Evolutionary conservation across 92 coral and sea anemone species (phyloP), one percentile per base, ranked within the genome.

Genomic region (Bergia puertoricense): DNA sequence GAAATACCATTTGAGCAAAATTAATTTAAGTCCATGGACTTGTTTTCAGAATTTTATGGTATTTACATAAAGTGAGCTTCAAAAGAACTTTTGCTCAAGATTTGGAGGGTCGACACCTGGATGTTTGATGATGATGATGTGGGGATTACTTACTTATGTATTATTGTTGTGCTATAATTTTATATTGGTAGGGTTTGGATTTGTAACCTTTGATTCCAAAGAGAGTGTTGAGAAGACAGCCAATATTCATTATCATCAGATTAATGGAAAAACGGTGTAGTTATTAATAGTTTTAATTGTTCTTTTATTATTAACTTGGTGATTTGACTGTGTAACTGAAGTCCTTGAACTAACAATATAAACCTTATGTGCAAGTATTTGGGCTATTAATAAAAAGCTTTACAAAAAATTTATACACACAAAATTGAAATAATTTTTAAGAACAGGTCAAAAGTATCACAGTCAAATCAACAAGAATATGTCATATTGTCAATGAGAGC

Each of bases 231-330:
- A 93, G 91, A 93, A 93, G 92, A 94, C 98, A 81, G 91, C 92
- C 80, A 91, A 91, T 83, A 92, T 79, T 81, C 99, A 91, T 85
- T 95, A 86, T 95, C 99, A 97, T 89, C 96, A 93, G 87, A 92
- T 97, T 98, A 95, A 91, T 94, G 99, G 99, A 97, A 97, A 97
- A 95, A 97, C 92, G 99, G 99, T 97, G 99, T 97, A 97, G 99
- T 96, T 95, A 91, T 80, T 80, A 23, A 36, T 89, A 91, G 91
- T 85, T 95, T 92, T 83, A 91, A 46, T 84, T 84, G 79, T 84
- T 84, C 16, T 69, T 48, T 79, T 45, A 50, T 68, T 84, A 37
- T 44, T 36, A 23, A 36, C 78, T 84, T 50, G 78, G 18, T 30
- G 66, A 3, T 42, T 46, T 39, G 79, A 84, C 38, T 84, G 78